Conservation (phyloP, 2,113 vertebrate genomes). For the Elachura formosa region DNA sequence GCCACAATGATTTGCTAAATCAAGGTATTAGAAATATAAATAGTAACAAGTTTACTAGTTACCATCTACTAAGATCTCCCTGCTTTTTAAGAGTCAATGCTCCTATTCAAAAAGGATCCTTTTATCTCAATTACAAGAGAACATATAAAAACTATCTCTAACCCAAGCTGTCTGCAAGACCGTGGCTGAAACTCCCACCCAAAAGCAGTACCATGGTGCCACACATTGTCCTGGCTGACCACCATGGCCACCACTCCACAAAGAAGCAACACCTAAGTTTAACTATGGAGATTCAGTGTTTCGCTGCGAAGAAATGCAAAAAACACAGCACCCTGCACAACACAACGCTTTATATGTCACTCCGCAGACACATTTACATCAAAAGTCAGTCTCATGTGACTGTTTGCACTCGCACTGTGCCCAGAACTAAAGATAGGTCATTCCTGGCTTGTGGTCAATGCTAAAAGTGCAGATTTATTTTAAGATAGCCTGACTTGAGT, state of each 20-base stretch:
- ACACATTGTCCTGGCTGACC: neutral
- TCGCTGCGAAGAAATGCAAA: neutral
- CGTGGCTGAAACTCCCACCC: neutral
- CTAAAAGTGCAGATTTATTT: conserved; percentile 40
- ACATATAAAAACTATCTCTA: neutral
- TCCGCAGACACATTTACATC: neutral
- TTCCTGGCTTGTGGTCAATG: neutral
- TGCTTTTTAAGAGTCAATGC: neutral
- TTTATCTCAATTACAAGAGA: neutral
- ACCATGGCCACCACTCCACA: neutral
- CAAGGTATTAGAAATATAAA: conserved; percentile 27
- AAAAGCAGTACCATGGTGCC: neutral
- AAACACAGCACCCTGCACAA: too few species aligned
- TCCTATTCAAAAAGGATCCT: neutral
- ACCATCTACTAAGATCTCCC: neutral
- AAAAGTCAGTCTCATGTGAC: neutral
- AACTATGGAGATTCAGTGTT: neutral
- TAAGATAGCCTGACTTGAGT: conserved; percentile 26
- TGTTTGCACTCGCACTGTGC: neutral
- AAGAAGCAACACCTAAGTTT: neutral
- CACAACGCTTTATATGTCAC: neutral
- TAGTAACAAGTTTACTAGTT: neutral
- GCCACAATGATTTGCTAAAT: neutral
- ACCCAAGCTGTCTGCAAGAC: neutral
- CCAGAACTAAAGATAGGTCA: conserved; percentile 28